A percentile compares a stretch with the other conserved stretches of the same genome.
Evolutionary conservation across 2,888 invertebrate species (phyloP).

Genomic region (Andrena haemorrhoa): DNA sequence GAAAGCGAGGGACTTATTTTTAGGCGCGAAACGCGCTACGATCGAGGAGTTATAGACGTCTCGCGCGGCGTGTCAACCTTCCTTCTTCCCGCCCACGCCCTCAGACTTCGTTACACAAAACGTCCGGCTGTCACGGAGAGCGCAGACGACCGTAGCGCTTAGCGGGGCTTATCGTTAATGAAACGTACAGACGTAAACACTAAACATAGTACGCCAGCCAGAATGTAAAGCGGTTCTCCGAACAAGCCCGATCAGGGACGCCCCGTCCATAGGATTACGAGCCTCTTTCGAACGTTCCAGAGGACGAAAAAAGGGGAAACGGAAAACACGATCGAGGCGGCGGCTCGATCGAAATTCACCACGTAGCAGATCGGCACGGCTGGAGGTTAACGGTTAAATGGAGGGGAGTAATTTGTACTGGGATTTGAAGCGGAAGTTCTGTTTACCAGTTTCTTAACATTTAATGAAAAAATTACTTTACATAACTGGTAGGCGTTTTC

Average conservation of each 20-base stretch:
- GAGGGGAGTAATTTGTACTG: no score
- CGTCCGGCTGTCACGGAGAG: slow-evolving; percentile 51
- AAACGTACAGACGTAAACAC: slow-evolving; percentile 70
- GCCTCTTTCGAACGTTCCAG: background rate
- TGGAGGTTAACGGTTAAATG: no score
- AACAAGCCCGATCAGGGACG: slow-evolving; percentile 37
- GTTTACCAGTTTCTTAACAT: background rate
- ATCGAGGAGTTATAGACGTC: slow-evolving; percentile 19
- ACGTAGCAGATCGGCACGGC: background rate
- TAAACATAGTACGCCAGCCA: slow-evolving; percentile 47
- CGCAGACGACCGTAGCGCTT: slow-evolving; percentile 64
- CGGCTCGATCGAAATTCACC: background rate
- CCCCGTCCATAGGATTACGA: background rate
- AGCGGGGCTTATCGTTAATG: slow-evolving; percentile 70
- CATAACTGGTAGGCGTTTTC: background rate
- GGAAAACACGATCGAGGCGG: background rate
- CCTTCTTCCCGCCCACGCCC: slow-evolving; percentile 11
- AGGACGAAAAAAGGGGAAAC: background rate
- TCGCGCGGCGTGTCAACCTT: slow-evolving; percentile 20
- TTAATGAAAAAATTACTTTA: background rate
- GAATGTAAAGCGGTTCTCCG: slow-evolving; percentile 60
- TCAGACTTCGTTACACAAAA: slow-evolving; percentile 42
- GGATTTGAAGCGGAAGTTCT: background rate
- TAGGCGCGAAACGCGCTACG: slow-evolving; percentile 33
- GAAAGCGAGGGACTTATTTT: slow-evolving; percentile 42